Base-by-base conservation (phyloP, 2,888 invertebrate genomes). In the Cataglyphis altisquamis region DNA sequence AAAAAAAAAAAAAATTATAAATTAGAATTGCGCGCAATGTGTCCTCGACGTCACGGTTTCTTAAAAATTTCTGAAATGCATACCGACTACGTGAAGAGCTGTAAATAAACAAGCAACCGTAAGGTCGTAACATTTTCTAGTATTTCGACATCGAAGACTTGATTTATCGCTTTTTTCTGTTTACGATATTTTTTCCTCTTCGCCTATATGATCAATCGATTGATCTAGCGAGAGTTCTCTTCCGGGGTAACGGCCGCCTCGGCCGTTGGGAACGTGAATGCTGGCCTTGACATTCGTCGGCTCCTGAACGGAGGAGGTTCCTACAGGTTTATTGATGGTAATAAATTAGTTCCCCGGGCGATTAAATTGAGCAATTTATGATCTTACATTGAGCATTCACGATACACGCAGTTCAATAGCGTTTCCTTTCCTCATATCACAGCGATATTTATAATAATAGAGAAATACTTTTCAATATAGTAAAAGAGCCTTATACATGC, bases 271-370 rank as follows among this genome's bases (percentile, higher is more conserved):
- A 88, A 86, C 85, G 88, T 89, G 90, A 87, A 91, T 91, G 89
- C 84, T 91, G 91, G 90, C 92, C 92, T 92, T 92, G 92, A 92
- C 92, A 90, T 90, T 90, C 89, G 88, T 88, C 89, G 85, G 89
- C 86, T 85, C 72, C 75, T 75, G 84, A 86, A 85, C 83, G 85
- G 60, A 75, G 70, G 60, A 75, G 70, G 45, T 72, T 62, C 60
- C 60, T 60, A 60, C 70, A 18, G 21, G 18, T 48, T 60, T 84
- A 78, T 86, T 87, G 78, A 73, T 77, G 86, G 68, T 82, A 85
- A 86, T 85, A 88, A 84, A 90, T 88, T 88, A 90, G 84, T 73
- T 73, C 73, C 77, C 32, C 36, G 32, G 6, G 60, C 21, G 18
- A n/a, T 12, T n/a, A 66, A n/a, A 41, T 57, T 41, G n/a, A 39